Conservation (phyloP, 2,888 invertebrate genomes). For the Synergus gifuensis region DNA sequence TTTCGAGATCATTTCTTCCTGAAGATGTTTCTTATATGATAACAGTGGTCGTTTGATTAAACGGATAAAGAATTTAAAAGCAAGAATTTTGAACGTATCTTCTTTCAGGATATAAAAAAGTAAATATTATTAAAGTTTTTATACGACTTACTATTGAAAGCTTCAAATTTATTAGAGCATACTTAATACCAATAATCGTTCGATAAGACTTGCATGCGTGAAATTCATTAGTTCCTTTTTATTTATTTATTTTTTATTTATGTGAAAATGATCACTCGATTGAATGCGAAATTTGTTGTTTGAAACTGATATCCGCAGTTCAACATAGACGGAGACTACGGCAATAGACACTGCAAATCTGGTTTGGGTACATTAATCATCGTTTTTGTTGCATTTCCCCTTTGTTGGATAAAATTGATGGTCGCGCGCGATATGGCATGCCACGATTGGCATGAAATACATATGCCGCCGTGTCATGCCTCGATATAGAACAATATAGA, state of each 20-base stretch:
- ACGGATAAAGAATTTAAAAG: not conserved
- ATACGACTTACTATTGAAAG: not conserved
- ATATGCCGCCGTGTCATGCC: slow-evolving; percentile 21
- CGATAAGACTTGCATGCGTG: not conserved
- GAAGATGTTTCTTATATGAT: not conserved
- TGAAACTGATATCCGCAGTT: not conserved
- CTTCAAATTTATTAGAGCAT: not conserved
- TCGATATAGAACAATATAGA: slow-evolving; percentile 26
- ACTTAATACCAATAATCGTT: not conserved
- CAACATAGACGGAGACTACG: not conserved
- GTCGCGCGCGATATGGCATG: not conserved
- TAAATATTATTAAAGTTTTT: not conserved
- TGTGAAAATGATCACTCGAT: not conserved
- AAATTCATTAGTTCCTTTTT: not conserved
- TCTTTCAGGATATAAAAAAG: not conserved
- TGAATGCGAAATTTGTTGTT: slow-evolving; percentile 8
- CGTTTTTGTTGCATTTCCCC: slow-evolving; percentile 26
- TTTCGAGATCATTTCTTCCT: not conserved
- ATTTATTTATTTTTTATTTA: not conserved
- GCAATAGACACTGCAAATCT: slow-evolving; percentile 34
- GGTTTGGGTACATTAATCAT: slow-evolving; percentile 31
- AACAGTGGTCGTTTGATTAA: not conserved
- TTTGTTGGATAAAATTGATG: slow-evolving; percentile 39
- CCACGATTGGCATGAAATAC: slow-evolving; percentile 31
- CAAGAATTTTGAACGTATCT: not conserved